Conservation (phyloP, 2,888 invertebrate genomes). For the Eilema griseolum region DNA sequence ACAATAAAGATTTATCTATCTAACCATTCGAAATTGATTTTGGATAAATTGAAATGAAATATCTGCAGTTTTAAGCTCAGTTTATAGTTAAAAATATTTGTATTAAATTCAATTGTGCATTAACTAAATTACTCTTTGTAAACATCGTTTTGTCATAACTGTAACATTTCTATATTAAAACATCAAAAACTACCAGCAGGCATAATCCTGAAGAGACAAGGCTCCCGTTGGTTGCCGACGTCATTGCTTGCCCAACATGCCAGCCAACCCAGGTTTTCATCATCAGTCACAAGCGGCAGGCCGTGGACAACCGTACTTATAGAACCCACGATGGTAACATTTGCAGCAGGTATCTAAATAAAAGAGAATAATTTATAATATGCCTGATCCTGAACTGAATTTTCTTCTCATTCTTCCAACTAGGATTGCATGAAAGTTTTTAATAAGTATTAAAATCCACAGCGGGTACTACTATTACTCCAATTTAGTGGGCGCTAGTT, state of each 20-base stretch:
- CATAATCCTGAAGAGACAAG: slow-evolving; percentile 93
- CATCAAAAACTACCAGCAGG: slow-evolving; percentile 89
- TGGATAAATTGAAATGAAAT: no score
- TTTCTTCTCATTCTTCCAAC: background rate
- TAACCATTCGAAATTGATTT: no score
- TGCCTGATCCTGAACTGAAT: background rate
- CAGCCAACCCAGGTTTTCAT: slow-evolving; percentile 92
- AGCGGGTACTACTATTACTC: no score
- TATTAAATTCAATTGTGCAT: no score
- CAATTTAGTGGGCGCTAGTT: no score
- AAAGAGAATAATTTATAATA: background rate
- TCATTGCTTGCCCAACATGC: slow-evolving; percentile 96
- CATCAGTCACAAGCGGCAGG: slow-evolving; percentile 81
- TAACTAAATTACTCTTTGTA: no score
- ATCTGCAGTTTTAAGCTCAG: no score
- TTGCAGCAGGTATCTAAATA: slow-evolving; percentile 84
- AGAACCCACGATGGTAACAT: slow-evolving; percentile 82
- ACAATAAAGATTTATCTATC: no score
- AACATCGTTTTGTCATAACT: no score
- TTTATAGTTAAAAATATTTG: no score
- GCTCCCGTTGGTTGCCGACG: slow-evolving; percentile 92
- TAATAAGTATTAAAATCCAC: no score
- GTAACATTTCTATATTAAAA: background rate
- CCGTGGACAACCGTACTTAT: slow-evolving; percentile 88
- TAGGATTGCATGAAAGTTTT: no score